Evolutionary conservation across 2,113 vertebrate species (phyloP), one percentile per base, ranked within the genome.

Genomic region (Prionailurus bengalensis): DNA sequence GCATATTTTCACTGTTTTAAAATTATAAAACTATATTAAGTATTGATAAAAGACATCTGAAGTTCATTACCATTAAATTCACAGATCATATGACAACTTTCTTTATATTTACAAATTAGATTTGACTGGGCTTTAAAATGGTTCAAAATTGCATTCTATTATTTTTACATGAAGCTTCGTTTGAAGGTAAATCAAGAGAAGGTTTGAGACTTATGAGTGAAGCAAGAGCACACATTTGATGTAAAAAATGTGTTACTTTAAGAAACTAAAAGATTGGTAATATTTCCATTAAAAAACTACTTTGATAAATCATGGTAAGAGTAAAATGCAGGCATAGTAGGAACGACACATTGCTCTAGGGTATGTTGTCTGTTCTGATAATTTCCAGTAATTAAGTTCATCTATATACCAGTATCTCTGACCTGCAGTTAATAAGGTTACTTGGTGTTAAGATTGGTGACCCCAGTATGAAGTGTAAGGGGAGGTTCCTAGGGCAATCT

Each of bases 301-400:
- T 65, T 2, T 42, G 5, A n/a, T 87, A 39, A 94, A 36, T 91
- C 27, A 15, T 4, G 13, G 66, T 61, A 63, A 6, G 3, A 5
- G 8, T 19, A 31, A 13, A 81, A 66, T 42, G 8, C 0, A 48
- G 29, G 27, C 7, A 21, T 36, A 3, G 12, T 36, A 25, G 23
- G 4, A 53, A 31, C 5, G 11, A 53, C 4, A 7, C 4, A 4
- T 11, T 45, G 1, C 1, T 70, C 25, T n/a, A 51, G 10, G 3
- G 10, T 13, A 5, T 87, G 25, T 36, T 79, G n/a, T 31, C 19
- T 84, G 5, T 45, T 13, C 39, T 61, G 48, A 14, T 13, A 76
- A 14, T 0, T 6, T 78, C 13, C 39, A 27, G 42, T 42, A 17
- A 68, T 58, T 48, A 70, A 85, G 8, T 4, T 36, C 2, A 7